These are phyloP conservation scores for Tragelaphus imberbis DNA, from an alignment of 2,113 vertebrate genomes.

Conservation along the genomic window DNA sequence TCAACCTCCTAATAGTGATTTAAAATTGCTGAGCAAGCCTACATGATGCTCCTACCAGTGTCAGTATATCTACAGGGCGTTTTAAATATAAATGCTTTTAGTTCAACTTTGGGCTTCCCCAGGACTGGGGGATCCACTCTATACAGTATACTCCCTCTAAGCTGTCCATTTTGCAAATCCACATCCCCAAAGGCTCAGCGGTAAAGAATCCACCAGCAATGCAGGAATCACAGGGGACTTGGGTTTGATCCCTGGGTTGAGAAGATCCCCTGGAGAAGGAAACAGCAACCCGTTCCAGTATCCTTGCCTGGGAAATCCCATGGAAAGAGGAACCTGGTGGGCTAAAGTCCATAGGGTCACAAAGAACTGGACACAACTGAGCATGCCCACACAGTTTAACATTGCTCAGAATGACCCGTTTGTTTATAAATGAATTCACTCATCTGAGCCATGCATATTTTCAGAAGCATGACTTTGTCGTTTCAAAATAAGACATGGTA, in stretches of 20 bases:
- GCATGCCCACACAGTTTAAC: background rate
- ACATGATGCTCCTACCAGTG: background rate
- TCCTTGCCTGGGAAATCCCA: background rate
- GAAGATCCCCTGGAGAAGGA: background rate
- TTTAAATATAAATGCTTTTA: background rate
- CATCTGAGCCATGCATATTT: conserved; percentile 10
- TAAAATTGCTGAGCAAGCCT: background rate
- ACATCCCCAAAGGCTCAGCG: rapidly evolving
- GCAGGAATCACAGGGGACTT: rapidly evolving
- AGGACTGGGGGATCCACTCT: background rate
- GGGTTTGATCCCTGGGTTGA: background rate
- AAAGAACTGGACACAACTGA: background rate
- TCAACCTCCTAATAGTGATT: background rate
- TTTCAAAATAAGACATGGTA: conserved; percentile 15
- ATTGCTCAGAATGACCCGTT: background rate
- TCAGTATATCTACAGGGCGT: background rate
- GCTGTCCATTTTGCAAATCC: background rate
- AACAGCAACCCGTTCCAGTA: background rate
- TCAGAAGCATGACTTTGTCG: background rate
- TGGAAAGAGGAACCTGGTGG: background rate
- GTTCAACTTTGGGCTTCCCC: background rate
- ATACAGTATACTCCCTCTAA: background rate
- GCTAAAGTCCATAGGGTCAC: background rate
- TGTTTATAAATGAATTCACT: conserved; percentile 23
- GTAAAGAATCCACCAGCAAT: background rate